A percentile compares a stretch with the other conserved stretches of the same genome.
These are phyloP conservation scores for Nomada ferruginata DNA, from an alignment of 2,888 invertebrate species.

Conservation along the genomic window DNA sequence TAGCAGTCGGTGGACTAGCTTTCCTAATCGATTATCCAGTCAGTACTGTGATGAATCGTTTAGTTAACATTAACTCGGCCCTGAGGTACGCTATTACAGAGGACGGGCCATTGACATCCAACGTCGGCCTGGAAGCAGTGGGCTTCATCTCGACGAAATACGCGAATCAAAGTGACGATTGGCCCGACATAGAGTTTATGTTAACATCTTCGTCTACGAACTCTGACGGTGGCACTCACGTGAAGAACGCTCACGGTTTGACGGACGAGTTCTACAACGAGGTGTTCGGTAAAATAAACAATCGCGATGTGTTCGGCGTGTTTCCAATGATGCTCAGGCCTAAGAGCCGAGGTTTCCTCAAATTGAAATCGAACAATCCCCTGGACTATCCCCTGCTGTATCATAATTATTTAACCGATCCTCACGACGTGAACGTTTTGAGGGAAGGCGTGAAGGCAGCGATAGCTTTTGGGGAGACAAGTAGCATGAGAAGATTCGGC, in stretches of 20 bases:
- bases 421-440: slow-evolving; percentile 92
- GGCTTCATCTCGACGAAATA: slow-evolving; percentile 96
- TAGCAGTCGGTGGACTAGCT: slow-evolving; percentile 93
- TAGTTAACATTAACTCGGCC: slow-evolving; percentile 93
- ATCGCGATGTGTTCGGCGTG: slow-evolving; percentile 91
- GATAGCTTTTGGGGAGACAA: slow-evolving; percentile 91
- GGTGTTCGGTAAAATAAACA: slow-evolving; percentile 89
- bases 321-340: slow-evolving; percentile 96
- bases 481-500: slow-evolving; percentile 91
- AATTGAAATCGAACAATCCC: slow-evolving; percentile 88
- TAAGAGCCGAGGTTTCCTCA: slow-evolving; percentile 92
- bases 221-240: slow-evolving; percentile 93
- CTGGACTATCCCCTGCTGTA: slow-evolving; percentile 93
- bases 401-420: slow-evolving; percentile 96
- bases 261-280: slow-evolving; percentile 92
- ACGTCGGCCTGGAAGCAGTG: slow-evolving; percentile 94
- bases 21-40: slow-evolving; percentile 93
- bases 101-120: slow-evolving; percentile 94
- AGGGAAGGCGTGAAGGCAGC: slow-evolving; percentile 95
- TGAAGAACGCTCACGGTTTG: slow-evolving; percentile 92
- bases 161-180: slow-evolving; percentile 93
- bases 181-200: slow-evolving; percentile 97
- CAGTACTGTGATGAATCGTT: slow-evolving; percentile 91
- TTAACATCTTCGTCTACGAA: slow-evolving; percentile 92
- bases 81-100: slow-evolving; percentile 93